phyloP scores from a whole-genome alignment of 2,113 vertebrate genomes.

The Atlantisia rogersi region DNA sequence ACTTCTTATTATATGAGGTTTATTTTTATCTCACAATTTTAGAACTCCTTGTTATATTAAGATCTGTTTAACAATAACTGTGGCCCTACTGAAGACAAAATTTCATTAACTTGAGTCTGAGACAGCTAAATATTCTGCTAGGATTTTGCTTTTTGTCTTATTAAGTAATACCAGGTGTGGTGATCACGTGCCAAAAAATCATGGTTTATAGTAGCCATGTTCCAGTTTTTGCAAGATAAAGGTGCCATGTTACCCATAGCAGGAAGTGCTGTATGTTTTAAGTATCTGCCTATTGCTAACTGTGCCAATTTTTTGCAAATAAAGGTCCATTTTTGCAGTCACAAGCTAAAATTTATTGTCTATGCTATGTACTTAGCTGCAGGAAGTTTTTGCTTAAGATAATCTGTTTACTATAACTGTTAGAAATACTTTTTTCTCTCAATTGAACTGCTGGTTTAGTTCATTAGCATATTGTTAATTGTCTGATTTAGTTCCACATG shows the following conservation, averaged over 20 bases:
- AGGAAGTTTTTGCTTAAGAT: conserved; percentile 36
- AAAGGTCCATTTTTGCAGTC: background rate
- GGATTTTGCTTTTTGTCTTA: background rate
- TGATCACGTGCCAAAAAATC: background rate
- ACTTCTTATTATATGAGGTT: background rate
- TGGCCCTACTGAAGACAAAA: background rate
- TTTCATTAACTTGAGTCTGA: background rate
- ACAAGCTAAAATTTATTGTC: background rate
- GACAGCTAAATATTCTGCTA: background rate
- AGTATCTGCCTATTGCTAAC: background rate
- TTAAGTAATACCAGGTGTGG: background rate
- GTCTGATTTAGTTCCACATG: conserved; percentile 16
- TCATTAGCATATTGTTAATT: conserved; percentile 48
- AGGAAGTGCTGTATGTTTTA: background rate
- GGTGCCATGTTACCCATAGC: background rate
- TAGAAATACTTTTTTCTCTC: background rate
- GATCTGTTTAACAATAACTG: background rate
- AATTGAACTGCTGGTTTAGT: conserved; percentile 43
- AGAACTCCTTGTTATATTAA: background rate
- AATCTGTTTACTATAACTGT: background rate
- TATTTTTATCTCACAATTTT: background rate
- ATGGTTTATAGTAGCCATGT: background rate
- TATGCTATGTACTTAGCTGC: conserved; percentile 1
- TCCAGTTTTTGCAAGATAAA: background rate
- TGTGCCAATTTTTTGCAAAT: background rate